Evolutionary conservation across 2,888 invertebrate species (phyloP), one percentile per base, ranked within the genome.

Genomic region (Eupeodes latifasciatus): DNA sequence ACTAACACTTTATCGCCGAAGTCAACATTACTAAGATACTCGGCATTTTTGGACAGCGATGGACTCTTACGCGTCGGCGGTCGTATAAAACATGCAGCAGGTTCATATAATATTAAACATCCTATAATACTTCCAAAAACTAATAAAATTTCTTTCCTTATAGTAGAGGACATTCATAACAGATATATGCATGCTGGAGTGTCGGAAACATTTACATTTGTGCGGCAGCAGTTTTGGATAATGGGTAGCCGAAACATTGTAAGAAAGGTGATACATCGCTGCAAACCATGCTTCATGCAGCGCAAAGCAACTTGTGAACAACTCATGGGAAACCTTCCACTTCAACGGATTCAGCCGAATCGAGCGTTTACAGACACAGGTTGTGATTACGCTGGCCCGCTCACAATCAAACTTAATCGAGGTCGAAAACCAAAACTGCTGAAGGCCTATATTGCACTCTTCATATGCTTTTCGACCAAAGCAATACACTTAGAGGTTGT

Each of bases 241-340:
- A 51, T 67, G 66, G 66, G 51, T 27, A 27, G 27, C 27, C 27
- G 27, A 27, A 64, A 64, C 19, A 49, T 67, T 34, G 49, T 67
- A 5, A 9, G 66, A 14, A 67, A 34, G 14, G n/a, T n/a, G 1
- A 19, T 67, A 1, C 66, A 67, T 27, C 1, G 10, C 2, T 67
- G 51, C 34, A 77, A 77, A 59, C 59, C 2, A 2, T 85, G 76
- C 16, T 85, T 76, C 10, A 69, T 71, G 57, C 85, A 81, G 34
- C 19, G 80, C 47, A 34, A 76, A 44, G 47, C 62, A n/a, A 76
- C 76, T 2, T 72, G 77, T 59, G 49, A 55, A 6, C 80, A 85
- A 47, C 66, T 81, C 4, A 85, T 81, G 69, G 85, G 71, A 19
- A 51, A 85, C 44, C 66, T 85, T 1, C 66, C 76, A n/a, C 36